Percentiles rank a stretch among this genome's conserved stretches.
phyloP scores from a whole-genome alignment of 1,140 invertebrate genomes.

The Coelopa frigida region DNA sequence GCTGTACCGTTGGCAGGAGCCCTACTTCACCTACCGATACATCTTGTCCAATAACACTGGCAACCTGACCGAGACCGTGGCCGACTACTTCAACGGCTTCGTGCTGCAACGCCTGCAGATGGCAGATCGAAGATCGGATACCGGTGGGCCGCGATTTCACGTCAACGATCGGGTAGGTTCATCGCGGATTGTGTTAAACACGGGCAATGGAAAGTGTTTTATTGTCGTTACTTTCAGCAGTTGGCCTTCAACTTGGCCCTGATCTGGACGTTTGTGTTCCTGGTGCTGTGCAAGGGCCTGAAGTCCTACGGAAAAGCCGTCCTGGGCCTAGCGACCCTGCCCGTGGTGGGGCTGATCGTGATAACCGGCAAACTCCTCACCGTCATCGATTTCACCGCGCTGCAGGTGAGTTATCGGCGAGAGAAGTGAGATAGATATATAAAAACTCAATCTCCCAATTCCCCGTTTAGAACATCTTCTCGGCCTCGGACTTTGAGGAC shows the following conservation, averaged over 20 bases:
- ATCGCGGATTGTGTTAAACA: neutral
- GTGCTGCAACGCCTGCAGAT: conserved; percentile 65
- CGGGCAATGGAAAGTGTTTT: neutral
- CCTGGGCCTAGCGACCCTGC: conserved; percentile 25
- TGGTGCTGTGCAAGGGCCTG: conserved; percentile 81
- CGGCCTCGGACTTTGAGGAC: conserved; percentile 69
- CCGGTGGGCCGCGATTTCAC: conserved; percentile 27
- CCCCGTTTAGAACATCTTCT: conserved; percentile 64
- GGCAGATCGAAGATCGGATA: conserved; percentile 47
- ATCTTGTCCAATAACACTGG: conserved; percentile 51
- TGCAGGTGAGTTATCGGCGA: conserved; percentile 22
- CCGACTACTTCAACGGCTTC: conserved; percentile 74
- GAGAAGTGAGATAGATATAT: neutral
- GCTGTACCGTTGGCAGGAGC: conserved; percentile 71
- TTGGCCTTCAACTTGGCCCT: conserved; percentile 82
- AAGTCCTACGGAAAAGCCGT: conserved; percentile 76
- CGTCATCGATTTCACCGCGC: conserved; percentile 27
- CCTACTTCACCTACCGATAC: conserved; percentile 48
- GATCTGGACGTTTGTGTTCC: conserved; percentile 84
- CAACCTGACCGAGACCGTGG: conserved; percentile 67
- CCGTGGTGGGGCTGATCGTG: conserved; percentile 23
- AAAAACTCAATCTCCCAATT: conserved; percentile 4
- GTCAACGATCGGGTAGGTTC: conserved; percentile 39
- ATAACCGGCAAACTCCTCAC: conserved; percentile 32
- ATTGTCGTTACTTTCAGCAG: conserved; percentile 45